Percentiles rank a stretch among this genome's conserved stretches.
Conservation (phyloP, 1,140 invertebrate genomes). For the Delia radicum region DNA sequence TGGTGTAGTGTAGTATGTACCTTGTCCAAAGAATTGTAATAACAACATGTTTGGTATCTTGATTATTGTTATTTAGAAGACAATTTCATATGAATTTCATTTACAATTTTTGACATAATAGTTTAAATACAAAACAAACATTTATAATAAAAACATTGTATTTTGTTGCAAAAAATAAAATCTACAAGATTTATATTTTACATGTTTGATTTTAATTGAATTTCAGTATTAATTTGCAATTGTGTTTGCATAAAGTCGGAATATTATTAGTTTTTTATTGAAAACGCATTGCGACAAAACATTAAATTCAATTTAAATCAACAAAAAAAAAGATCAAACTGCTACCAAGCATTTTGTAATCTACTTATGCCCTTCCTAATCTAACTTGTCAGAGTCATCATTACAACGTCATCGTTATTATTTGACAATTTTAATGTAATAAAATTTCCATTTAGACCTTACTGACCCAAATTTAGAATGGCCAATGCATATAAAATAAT, state of each 20-base stretch:
- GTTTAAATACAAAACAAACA: neutral
- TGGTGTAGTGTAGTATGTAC: neutral
- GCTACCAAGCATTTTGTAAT: neutral
- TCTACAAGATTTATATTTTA: neutral
- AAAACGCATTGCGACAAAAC: constrained; percentile 20
- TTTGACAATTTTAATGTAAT: constrained; percentile 18
- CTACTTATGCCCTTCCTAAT: constrained; percentile 9
- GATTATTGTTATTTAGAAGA: neutral
- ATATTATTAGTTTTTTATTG: neutral
- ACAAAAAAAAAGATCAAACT: neutral
- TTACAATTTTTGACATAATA: neutral
- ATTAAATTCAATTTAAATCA: neutral
- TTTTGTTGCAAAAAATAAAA: neutral
- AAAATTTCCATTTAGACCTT: constrained; percentile 4
- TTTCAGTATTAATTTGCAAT: neutral
- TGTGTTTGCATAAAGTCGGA: neutral
- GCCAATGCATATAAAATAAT: neutral
- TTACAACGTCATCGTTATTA: neutral
- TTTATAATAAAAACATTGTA: neutral
- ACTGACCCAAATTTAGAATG: constrained; percentile 6
- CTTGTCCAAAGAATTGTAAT: neutral
- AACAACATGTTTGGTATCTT: neutral
- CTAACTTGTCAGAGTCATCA: neutral
- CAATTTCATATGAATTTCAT: constrained; percentile 2
- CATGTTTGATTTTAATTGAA: neutral